Base-by-base conservation (phyloP, 2,113 vertebrate genomes). In the Calyptomena viridis region DNA sequence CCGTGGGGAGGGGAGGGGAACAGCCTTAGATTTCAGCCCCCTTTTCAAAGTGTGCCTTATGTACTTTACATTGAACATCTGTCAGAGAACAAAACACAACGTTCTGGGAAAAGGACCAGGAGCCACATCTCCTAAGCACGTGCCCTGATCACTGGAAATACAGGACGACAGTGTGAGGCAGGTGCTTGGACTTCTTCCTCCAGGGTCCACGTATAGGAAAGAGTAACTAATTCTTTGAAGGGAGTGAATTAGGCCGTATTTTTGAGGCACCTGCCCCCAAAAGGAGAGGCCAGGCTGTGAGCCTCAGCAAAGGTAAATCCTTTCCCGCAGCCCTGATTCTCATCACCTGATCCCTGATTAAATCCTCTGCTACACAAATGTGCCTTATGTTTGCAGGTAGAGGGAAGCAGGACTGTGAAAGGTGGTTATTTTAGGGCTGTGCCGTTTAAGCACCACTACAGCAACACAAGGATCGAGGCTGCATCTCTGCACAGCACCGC, bases 1-100 rank as follows among this genome's bases (percentile, higher is more conserved):
- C 90, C 83, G 19, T 2, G 9, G 72, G 88, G 79, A 86, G 94
- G 76, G 90, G 95, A 89, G 60, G 37, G 64, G 56, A 78, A 42
- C 56, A 86, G 50, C 79, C 72, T 69, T 76, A 82, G 40, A 73
- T 71, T 86, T 81, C 69, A 53, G 76, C 39, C 75, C 47, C 42
- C 40, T 83, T 90, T 93, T 88, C 46, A 56, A 83, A 76, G 72
- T 35, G 71, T 85, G 60, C 79, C 31, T 79, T 13, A 15, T 35
- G 44, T 89, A 49, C 87, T 69, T 83, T 40, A 89, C 39, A 37
- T 59, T 1, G 3, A 93, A 58, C 12, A 8, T 59, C 49, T 55
- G 72, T 77, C 39, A 77, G 46, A 87, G 46, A 31, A 90, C 68
- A 67, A 69, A 78, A 91, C 44, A 53, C 27, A 3, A 53, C 64